Base-by-base conservation (phyloP, 1,140 invertebrate genomes). In the Microplitis mediator region DNA sequence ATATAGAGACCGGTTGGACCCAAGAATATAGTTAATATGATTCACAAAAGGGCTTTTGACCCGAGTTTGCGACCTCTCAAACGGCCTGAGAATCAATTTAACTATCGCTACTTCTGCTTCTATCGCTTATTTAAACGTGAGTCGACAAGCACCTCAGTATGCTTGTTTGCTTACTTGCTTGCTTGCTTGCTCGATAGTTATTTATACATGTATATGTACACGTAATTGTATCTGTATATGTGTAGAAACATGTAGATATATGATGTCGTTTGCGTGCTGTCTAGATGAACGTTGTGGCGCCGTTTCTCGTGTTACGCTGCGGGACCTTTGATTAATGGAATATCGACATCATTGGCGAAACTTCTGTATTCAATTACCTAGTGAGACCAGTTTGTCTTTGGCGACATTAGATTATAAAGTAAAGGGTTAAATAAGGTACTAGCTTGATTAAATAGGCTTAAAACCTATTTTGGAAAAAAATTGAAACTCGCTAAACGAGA, bases 21-120 rank as follows among this genome's bases (percentile, higher is more conserved):
- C 23, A 50, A 45, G 56, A 34, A 67, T 62, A 36, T 50, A 74
- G 79, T 79, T 85, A 82, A 85, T 83, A 79, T 79, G 79, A 85
- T 83, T 85, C 79, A 82, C 78, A 79, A 81, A 81, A 80, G 78
- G 77, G 68, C 64, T 70, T 66, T 60, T 67, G 65, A 67, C 60
- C 60, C 79, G 80, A 81, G 79, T 79, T 77, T 72, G 66, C 74
- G 77, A 79, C 80, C 79, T 76, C 74, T 16, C 68, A 75, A 75
- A 77, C 71, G 76, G 79, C 77, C 75, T 81, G 80, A 81, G 81
- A 85, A 83, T 84, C 82, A 85, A 85, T 84, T 85, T 81, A 80
- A 76, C 70, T 74, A 71, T 74, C 71, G 36, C 69, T 67, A 60
- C 31, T 45, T 36, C 56, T 63, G 61, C 45, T 34, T 61, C 2